Evolutionary conservation across 2,888 invertebrate genomes (phyloP).

Genomic region (Ellobium chinense): DNA sequence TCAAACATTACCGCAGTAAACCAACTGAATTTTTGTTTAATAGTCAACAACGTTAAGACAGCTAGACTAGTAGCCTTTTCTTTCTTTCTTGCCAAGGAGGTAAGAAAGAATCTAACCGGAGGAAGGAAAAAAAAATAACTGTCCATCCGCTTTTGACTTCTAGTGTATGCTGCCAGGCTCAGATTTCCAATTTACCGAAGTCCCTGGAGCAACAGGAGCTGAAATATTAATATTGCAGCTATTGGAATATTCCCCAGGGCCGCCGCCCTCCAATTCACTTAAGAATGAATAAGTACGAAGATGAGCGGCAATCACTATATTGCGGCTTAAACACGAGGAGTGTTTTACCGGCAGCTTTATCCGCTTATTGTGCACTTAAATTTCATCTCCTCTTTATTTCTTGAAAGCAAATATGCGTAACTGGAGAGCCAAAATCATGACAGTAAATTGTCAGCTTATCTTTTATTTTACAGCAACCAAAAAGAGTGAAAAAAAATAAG

Average conservation of each 20-base stretch:
- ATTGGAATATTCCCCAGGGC: slow-evolving; percentile 2
- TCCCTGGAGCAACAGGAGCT: slow-evolving; percentile 20
- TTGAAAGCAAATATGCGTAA: too few relatives aligned
- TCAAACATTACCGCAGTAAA: too few relatives aligned
- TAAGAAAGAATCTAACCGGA: too few relatives aligned
- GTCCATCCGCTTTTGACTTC: too few relatives aligned
- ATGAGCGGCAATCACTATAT: not conserved
- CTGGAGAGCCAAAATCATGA: too few relatives aligned
- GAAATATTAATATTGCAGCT: slow-evolving; percentile 37
- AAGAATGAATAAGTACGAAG: not conserved
- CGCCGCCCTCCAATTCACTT: not conserved
- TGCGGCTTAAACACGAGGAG: slow-evolving; percentile 9
- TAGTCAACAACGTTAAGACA: too few relatives aligned
- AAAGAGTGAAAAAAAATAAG: too few relatives aligned
- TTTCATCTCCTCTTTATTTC: slow-evolving; percentile 1
- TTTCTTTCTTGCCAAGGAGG: too few relatives aligned
- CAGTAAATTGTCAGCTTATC: too few relatives aligned
- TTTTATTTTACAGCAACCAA: too few relatives aligned
- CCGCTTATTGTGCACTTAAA: slow-evolving; percentile 16
- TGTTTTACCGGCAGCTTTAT: slow-evolving; percentile 19
- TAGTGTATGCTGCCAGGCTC: not conserved
- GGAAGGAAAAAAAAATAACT: too few relatives aligned
- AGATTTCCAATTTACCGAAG: slow-evolving; percentile 22
- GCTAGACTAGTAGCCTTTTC: not conserved
- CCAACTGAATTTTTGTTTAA: too few relatives aligned